These are phyloP conservation scores for Pseudotriccus pelzelni DNA, from an alignment of 2,797 vertebrate species.

Conservation along the genomic window DNA sequence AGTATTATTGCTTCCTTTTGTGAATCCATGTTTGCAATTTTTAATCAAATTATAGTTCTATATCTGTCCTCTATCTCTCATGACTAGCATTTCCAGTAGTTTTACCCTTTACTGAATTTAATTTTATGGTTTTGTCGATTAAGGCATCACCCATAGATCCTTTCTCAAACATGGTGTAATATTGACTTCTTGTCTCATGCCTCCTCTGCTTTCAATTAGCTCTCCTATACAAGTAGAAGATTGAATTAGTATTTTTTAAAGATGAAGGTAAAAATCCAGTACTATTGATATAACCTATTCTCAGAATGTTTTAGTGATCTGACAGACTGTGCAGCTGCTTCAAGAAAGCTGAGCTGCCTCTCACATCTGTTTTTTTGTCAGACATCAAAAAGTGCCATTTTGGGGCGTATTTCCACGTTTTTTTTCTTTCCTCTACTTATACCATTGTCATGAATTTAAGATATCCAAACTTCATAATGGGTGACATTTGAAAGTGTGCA, in stretches of 20 bases:
- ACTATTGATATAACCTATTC: not conserved
- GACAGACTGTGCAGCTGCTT: not conserved
- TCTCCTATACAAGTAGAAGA: not conserved
- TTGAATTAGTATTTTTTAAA: not conserved
- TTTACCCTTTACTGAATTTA: not conserved
- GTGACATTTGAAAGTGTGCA: not conserved
- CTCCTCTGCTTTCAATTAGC: not conserved
- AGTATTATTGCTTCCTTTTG: not conserved
- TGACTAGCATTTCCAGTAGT: not conserved
- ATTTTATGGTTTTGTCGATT: not conserved
- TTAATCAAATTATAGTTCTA: not conserved
- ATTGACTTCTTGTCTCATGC: not conserved
- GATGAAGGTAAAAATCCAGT: not conserved
- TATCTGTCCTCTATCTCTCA: not conserved
- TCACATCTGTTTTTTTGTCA: not conserved
- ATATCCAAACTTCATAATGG: not conserved
- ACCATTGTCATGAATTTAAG: not conserved
- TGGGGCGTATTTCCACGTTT: not conserved
- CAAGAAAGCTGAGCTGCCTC: not conserved
- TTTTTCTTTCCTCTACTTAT: not conserved
- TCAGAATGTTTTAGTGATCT: not conserved
- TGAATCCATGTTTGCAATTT: not conserved
- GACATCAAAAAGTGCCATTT: not conserved
- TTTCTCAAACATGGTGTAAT: slow-evolving; percentile 3
- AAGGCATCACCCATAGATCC: not conserved